Conservation (phyloP, 2,113 vertebrate genomes). For the Fregetta grallaria region DNA sequence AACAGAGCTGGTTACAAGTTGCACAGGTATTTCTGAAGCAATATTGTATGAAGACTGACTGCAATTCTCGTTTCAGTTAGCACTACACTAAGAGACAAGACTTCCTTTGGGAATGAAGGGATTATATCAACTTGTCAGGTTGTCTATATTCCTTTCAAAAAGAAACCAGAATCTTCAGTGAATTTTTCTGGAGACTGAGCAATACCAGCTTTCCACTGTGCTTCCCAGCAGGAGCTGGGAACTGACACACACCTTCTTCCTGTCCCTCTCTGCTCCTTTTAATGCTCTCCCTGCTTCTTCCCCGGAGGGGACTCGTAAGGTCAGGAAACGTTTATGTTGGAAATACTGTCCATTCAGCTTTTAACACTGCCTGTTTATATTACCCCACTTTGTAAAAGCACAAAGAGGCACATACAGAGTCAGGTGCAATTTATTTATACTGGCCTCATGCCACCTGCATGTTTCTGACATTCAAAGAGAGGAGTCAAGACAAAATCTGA, state of each 20-base stretch:
- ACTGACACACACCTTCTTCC: background rate
- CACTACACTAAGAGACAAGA: background rate
- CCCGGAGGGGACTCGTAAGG: background rate
- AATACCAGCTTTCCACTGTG: background rate
- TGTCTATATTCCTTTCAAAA: background rate
- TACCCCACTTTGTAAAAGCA: background rate
- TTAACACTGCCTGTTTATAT: background rate
- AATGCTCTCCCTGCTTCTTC: background rate
- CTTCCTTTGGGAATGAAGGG: background rate
- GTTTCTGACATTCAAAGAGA: background rate
- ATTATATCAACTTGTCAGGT: background rate
- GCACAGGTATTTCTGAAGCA: background rate
- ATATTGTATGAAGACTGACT: background rate
- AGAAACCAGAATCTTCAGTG: background rate
- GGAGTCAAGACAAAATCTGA: background rate
- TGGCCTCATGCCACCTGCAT: background rate
- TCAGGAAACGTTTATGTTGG: background rate
- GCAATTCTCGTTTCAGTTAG: background rate
- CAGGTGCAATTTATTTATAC: slow-evolving; percentile 34
- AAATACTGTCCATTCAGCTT: background rate
- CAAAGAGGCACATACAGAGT: background rate
- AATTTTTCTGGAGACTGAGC: background rate
- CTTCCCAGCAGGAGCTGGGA: background rate
- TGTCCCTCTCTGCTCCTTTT: background rate
- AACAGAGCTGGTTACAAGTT: background rate